Evolutionary conservation across 1,140 invertebrate species (phyloP).

Genomic region (Lepidurus couesii): DNA sequence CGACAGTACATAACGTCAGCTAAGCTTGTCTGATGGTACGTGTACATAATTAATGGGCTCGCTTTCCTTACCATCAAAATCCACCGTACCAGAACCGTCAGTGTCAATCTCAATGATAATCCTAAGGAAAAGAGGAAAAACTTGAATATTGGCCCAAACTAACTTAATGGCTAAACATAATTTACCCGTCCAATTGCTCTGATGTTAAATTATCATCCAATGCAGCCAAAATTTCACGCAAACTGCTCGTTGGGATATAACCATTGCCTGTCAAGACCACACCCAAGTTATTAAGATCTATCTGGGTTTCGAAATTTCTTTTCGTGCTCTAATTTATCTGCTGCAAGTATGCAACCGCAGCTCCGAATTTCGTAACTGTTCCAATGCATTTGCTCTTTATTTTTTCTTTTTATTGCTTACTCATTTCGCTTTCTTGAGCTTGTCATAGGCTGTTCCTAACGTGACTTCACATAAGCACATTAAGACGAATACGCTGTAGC

Average conservation of each 20-base stretch:
- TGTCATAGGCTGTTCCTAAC: too few species aligned
- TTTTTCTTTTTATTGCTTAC: too few species aligned
- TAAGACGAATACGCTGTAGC: not conserved
- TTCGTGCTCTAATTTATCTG: too few species aligned
- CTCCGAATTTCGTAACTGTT: too few species aligned
- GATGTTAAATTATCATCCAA: constrained; percentile 51
- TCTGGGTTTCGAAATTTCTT: not conserved
- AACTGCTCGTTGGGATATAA: constrained; percentile 52
- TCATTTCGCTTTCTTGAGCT: too few species aligned
- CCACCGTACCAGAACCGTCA: constrained; percentile 67
- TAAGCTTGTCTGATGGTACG: not conserved
- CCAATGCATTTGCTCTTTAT: too few species aligned
- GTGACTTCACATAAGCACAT: not conserved
- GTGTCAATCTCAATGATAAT: constrained; percentile 54
- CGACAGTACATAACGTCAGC: not conserved
- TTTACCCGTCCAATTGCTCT: constrained; percentile 49
- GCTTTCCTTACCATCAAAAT: constrained; percentile 65
- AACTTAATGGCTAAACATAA: constrained; percentile 35
- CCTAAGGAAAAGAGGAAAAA: not conserved
- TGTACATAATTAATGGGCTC: not conserved
- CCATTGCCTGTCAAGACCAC: constrained; percentile 45
- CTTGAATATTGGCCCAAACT: not conserved
- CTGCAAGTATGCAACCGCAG: too few species aligned
- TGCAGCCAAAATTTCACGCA: constrained; percentile 51
- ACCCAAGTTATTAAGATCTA: not conserved